A percentile compares a stretch with the other conserved stretches of the same genome.
Evolutionary conservation across 2,888 invertebrate genomes (phyloP).

Genomic region (Trissoscelio sp.): DNA sequence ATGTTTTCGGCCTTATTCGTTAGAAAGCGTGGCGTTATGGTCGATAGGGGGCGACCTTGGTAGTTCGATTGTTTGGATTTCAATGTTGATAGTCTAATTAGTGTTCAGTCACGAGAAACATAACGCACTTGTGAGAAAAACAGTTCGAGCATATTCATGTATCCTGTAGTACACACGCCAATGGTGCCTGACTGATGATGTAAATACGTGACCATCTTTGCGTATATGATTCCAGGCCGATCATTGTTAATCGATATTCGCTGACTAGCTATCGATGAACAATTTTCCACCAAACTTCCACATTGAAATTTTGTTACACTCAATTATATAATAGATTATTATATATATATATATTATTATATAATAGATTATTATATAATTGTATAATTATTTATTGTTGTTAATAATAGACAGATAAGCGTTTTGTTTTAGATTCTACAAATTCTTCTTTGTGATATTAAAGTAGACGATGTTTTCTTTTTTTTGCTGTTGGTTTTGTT

Average conservation of each 20-base stretch:
- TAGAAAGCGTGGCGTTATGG: constrained; percentile 11
- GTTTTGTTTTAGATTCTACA: too few species aligned
- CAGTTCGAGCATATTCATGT: constrained; percentile 40
- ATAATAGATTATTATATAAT: too few species aligned
- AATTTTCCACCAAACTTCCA: too few species aligned
- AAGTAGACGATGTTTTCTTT: too few species aligned
- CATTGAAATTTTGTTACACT: too few species aligned
- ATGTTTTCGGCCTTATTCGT: constrained; percentile 29
- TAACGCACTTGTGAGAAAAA: constrained; percentile 52
- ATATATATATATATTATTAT: too few species aligned
- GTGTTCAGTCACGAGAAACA: constrained; percentile 54
- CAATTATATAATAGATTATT: too few species aligned
- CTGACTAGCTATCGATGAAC: too few species aligned
- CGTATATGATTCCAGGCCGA: constrained; percentile 57
- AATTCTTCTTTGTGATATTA: too few species aligned
- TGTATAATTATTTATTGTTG: too few species aligned
- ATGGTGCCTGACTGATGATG: constrained; percentile 69
- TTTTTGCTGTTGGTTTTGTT: too few species aligned
- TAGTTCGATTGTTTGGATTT: constrained; percentile 50
- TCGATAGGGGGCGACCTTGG: constrained; percentile 10
- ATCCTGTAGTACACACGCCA: constrained; percentile 68
- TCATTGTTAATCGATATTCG: constrained; percentile 46
- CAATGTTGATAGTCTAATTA: constrained; percentile 56
- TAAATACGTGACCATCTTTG: constrained; percentile 61
- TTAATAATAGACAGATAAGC: too few species aligned